Base-by-base conservation (phyloP, 2,888 invertebrate species). In the Ceraclea dissimilis region DNA sequence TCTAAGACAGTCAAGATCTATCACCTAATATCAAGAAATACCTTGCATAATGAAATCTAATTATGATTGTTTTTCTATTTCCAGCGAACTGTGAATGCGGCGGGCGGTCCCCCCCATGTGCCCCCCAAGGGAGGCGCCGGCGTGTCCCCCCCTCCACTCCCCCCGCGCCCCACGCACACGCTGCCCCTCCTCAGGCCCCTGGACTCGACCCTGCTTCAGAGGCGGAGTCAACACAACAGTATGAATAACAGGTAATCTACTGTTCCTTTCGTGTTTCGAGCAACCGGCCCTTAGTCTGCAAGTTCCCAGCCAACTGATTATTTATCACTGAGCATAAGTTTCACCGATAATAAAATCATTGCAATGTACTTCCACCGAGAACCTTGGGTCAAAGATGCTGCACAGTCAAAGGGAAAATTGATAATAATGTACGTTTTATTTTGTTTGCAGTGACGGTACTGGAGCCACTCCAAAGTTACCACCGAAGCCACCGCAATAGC, bases 101-200 rank as follows among this genome's bases (percentile, higher is more conserved):
- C 26, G 5, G 39, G 8, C 5, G 57, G 47, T 55, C 58, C 59
- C 26, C 56, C 56, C 46, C 55, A 34, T 39, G 58, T 50, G 46
- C 60, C 52, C 48, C 54, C 63, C 54, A 57, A 51, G 57, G 63
- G 59, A 49, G 58, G 57, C 54, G 59, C 33, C 49, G 58, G 57
- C 52, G 59, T 34, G 60, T 63, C 56, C 60, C 64, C 52, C 56
- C 63, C 51, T 56, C 61, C 52, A 43, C 64, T 43, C 59, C 64
- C 54, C 63, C 67, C 11, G 69, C 70, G 50, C 70, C 74, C 11
- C 74, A 74, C 2, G 70, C 73, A 58, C 75, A 74, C 2, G 75
- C 74, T 58, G 71, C 72, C 77, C 61, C 69, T 78, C 65, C 71
- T 78, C 62, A 70, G 78, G 1, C 77, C 79, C 39, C 74, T 75